Percentiles rank a stretch among this genome's conserved stretches.
phyloP scores from a whole-genome alignment of 2,797 vertebrate species.

The Catharus ustulatus region DNA sequence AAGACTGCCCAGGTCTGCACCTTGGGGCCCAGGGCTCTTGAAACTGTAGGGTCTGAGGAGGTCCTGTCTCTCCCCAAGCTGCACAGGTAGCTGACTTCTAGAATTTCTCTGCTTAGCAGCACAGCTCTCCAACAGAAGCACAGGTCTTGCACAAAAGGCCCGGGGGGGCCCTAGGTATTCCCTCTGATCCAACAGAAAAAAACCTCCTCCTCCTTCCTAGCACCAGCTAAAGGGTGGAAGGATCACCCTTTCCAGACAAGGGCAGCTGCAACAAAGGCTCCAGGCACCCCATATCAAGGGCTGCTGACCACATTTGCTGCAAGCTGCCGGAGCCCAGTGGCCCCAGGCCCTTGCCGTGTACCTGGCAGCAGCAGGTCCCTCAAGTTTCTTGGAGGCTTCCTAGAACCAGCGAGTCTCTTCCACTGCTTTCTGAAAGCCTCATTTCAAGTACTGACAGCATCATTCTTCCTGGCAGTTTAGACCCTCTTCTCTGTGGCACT shows the following conservation, averaged over 20 bases:
- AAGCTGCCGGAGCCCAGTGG: neutral
- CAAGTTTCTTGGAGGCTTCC: neutral
- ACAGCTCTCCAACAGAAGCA: neutral
- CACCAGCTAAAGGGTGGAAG: too few species aligned
- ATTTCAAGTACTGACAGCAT: neutral
- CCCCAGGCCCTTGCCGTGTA: neutral
- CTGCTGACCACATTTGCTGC: rapidly evolving
- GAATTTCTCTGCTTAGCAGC: neutral
- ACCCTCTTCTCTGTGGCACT: rapidly evolving
- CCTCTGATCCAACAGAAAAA: neutral
- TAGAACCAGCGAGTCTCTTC: neutral
- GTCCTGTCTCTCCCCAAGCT: too few species aligned
- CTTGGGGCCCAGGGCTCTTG: neutral
- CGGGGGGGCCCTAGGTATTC: rapidly evolving
- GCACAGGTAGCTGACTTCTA: neutral
- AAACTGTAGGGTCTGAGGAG: neutral
- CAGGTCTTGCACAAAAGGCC: neutral
- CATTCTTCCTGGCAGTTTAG: neutral
- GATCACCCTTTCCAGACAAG: rapidly evolving
- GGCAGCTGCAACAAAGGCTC: neutral
- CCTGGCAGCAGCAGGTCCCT: neutral
- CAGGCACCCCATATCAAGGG: neutral
- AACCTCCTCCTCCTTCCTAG: neutral
- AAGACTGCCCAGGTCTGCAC: neutral
- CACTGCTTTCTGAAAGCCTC: neutral